A percentile compares a stretch with the other conserved stretches of the same genome.
These are phyloP conservation scores for Danio choprae DNA, from an alignment of 2,797 vertebrate species.

Conservation along the genomic window DNA sequence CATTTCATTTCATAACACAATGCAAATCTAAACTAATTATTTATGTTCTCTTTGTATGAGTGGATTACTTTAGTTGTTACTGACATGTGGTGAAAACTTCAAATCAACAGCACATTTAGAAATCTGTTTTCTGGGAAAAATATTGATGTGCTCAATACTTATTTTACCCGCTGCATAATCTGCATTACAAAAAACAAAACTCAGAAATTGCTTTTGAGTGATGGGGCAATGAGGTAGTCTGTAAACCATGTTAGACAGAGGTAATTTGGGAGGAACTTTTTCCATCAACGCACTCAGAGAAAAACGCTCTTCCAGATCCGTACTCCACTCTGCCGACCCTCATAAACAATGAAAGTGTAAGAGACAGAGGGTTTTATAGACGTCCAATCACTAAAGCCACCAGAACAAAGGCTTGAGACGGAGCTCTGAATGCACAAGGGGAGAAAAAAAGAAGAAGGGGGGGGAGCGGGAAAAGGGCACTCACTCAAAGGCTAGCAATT, in stretches of 20 bases:
- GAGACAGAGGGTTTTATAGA: conserved; percentile 65
- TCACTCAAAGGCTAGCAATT: conserved; percentile 28
- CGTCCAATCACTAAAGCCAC: conserved; percentile 69
- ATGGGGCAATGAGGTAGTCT: not conserved
- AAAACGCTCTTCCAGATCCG: conserved; percentile 39
- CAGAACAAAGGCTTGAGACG: conserved; percentile 66
- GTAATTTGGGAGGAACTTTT: conserved; percentile 47
- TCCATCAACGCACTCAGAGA: conserved; percentile 66
- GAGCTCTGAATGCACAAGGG: conserved; percentile 37
- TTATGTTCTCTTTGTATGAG: too few relatives aligned
- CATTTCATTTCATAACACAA: too few relatives aligned
- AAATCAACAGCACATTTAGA: too few relatives aligned
- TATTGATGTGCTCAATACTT: too few relatives aligned
- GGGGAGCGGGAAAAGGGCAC: conserved; percentile 61
- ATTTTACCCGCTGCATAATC: not conserved
- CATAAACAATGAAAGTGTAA: conserved; percentile 70
- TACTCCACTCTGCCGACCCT: conserved; percentile 28
- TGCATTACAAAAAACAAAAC: conserved; percentile 21
- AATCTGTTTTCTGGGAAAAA: too few relatives aligned
- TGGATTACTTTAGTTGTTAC: too few relatives aligned
- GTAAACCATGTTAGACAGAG: conserved; percentile 12
- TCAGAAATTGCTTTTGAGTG: not conserved
- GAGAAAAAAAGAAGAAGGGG: conserved; percentile 49
- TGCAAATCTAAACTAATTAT: too few relatives aligned
- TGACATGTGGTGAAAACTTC: too few relatives aligned